Evolutionary conservation across 2,888 invertebrate species (phyloP).

Genomic region (Latrodectus elegans): DNA sequence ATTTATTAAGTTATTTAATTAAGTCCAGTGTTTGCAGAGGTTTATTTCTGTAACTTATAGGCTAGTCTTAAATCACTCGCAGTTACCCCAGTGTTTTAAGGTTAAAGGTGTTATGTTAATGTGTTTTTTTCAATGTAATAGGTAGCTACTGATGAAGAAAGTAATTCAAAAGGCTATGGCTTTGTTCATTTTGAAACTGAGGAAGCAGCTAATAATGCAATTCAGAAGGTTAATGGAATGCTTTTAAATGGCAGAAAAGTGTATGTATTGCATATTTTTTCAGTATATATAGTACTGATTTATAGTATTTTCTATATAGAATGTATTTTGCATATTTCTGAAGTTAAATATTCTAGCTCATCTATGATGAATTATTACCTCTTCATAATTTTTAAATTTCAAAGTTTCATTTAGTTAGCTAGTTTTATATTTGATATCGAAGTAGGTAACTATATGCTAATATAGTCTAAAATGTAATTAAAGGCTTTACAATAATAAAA

Average conservation of each 20-base stretch:
- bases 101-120: too few species aligned
- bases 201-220: conserved; percentile 97
- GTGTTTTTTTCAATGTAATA: conserved; percentile 80
- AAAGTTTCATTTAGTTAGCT: too few species aligned
- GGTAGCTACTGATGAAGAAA: conserved; percentile 92
- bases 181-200: conserved; percentile 99
- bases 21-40: background rate
- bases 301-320: too few species aligned
- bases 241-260: conserved; percentile 98
- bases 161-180: conserved; percentile 96
- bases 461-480: too few species aligned
- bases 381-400: too few species aligned
- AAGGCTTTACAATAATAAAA: too few species aligned
- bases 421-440: too few species aligned
- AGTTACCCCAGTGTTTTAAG: too few species aligned
- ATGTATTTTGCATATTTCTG: too few species aligned
- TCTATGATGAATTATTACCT: too few species aligned
- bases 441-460: too few species aligned
- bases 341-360: too few species aligned
- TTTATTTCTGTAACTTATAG: background rate
- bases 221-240: conserved; percentile 99
- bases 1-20: background rate
- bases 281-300: background rate
- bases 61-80: background rate
- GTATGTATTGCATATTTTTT: conserved; percentile 72